These are phyloP conservation scores for Burhinus oedicnemus DNA, from an alignment of 2,113 vertebrate genomes.

Conservation along the genomic window DNA sequence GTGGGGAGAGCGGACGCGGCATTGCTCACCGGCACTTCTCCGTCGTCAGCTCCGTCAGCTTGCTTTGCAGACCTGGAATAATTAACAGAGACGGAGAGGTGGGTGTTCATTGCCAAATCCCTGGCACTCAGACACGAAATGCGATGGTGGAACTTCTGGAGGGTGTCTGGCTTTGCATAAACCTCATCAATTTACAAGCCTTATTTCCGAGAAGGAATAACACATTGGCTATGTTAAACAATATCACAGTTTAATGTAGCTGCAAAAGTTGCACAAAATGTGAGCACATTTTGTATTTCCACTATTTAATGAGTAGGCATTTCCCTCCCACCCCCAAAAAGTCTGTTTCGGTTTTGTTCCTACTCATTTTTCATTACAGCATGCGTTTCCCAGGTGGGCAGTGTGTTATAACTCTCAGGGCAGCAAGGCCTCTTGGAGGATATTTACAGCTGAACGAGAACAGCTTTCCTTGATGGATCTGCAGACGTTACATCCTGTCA, in stretches of 20 bases:
- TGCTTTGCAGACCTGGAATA: slow-evolving; percentile 85
- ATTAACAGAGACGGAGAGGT: not conserved
- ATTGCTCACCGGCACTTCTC: slow-evolving; percentile 90
- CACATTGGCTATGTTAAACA: not conserved
- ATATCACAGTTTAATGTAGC: not conserved
- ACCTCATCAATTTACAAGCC: not conserved
- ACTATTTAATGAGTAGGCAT: not conserved
- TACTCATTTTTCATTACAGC: not conserved
- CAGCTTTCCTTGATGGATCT: not conserved
- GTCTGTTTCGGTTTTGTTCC: slow-evolving; percentile 7
- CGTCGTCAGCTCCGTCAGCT: slow-evolving; percentile 87
- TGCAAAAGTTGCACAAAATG: not conserved
- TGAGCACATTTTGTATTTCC: not conserved
- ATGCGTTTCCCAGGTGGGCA: not conserved
- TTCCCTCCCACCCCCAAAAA: not conserved
- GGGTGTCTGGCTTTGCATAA: not conserved
- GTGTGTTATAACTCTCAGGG: not conserved
- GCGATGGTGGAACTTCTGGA: not conserved
- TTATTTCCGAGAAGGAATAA: not conserved
- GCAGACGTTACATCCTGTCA: slow-evolving; percentile 24
- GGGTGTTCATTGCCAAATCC: not conserved
- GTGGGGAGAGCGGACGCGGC: not conserved
- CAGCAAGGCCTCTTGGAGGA: not conserved
- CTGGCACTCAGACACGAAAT: accelerated
- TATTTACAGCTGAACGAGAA: slow-evolving; percentile 28